These are phyloP conservation scores for Holacanthella duospinosa DNA, from an alignment of 2,888 invertebrate genomes.

Conservation along the genomic window DNA sequence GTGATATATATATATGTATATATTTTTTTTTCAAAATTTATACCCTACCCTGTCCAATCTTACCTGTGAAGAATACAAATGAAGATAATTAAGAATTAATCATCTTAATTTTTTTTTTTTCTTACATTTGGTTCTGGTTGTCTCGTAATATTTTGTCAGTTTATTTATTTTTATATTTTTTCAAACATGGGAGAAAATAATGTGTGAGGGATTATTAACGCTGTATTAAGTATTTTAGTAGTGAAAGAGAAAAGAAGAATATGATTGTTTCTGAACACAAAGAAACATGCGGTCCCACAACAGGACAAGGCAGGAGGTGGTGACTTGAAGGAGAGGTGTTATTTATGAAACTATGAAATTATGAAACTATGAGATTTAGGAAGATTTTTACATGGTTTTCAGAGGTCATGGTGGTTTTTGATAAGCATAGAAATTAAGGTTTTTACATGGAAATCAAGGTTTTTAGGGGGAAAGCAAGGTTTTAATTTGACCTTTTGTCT, in stretches of 20 bases:
- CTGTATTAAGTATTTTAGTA: not conserved
- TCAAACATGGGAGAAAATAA: not conserved
- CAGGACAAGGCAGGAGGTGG: not conserved
- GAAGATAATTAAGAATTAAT: conserved; percentile 31
- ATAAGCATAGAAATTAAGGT: too few species aligned
- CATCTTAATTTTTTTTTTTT: too few species aligned
- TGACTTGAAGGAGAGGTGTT: not conserved
- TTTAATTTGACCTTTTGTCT: too few species aligned
- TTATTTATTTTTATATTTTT: too few species aligned
- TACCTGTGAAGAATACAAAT: conserved; percentile 24
- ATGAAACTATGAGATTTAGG: not conserved
- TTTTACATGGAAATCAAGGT: too few species aligned
- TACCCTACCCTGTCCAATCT: too few species aligned
- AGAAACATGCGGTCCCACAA: not conserved
- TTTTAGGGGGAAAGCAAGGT: too few species aligned
- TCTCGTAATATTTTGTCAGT: too few species aligned
- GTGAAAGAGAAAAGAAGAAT: not conserved
- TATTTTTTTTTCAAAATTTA: too few species aligned
- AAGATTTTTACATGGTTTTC: not conserved
- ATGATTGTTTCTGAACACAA: not conserved
- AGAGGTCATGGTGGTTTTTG: too few species aligned
- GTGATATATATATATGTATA: too few species aligned
- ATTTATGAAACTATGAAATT: not conserved
- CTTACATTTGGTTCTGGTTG: too few species aligned
- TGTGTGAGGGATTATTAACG: not conserved